These are phyloP conservation scores for Halocaridina rubra DNA, from an alignment of 2,888 invertebrate genomes.

Conservation along the genomic window DNA sequence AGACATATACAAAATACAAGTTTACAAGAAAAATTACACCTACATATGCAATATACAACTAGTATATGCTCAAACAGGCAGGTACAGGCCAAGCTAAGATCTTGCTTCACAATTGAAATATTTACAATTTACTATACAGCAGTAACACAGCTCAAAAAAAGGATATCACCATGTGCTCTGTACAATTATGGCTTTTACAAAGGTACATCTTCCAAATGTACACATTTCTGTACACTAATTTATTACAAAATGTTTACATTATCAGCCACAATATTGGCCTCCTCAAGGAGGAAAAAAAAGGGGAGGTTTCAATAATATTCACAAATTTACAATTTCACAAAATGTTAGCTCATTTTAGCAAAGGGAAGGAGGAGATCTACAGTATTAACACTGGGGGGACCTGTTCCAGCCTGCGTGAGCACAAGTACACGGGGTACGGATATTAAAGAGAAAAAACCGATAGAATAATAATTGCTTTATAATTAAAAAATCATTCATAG, in stretches of 20 bases:
- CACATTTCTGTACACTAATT: conserved; percentile 64
- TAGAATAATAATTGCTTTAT: conserved; percentile 50
- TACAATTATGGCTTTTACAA: conserved; percentile 63
- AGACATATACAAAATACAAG: conserved; percentile 61
- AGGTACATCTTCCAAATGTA: conserved; percentile 63
- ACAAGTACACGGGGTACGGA: conserved; percentile 54
- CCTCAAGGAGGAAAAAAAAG: conserved; percentile 50
- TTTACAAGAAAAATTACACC: conserved; percentile 60
- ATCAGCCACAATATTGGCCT: conserved; percentile 53
- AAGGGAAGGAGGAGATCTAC: conserved; percentile 59
- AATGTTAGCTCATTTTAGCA: conserved; percentile 61
- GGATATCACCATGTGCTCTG: conserved; percentile 63
- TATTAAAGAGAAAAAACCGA: not conserved
- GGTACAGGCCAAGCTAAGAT: conserved; percentile 63
- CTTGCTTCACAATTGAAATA: conserved; percentile 57
- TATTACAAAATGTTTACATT: conserved; percentile 63
- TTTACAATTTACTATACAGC: conserved; percentile 62
- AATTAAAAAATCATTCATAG: conserved; percentile 34
- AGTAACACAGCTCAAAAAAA: conserved; percentile 63
- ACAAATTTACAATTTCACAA: conserved; percentile 64
- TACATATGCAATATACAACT: conserved; percentile 59
- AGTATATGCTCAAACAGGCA: conserved; percentile 60
- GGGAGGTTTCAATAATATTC: conserved; percentile 63
- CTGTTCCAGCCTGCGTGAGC: conserved; percentile 62
- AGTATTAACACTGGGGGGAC: conserved; percentile 61